Evolutionary conservation across 35 echinoderm and acorn worm genomes (phyloP).

Genomic region (Hemicentrotus pulcherrimus): DNA sequence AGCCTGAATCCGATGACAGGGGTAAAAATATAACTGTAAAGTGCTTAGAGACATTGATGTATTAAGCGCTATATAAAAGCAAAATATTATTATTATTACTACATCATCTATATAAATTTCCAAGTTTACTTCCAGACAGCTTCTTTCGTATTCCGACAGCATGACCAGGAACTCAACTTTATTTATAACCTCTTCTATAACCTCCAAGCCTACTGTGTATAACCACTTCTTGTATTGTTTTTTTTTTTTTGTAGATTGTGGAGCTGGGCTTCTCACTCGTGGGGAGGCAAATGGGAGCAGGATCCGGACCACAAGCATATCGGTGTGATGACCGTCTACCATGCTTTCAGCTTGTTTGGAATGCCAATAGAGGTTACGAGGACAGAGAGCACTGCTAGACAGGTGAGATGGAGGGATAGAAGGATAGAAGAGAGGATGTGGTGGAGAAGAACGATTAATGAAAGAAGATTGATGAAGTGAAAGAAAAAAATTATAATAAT

Average conservation of each 20-base stretch:
- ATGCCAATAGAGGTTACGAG: slow-evolving; percentile 36
- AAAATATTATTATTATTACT: too few relatives aligned
- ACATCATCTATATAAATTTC: too few relatives aligned
- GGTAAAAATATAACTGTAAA: too few relatives aligned
- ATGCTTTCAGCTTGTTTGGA: slow-evolving; percentile 68
- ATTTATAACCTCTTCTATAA: too few relatives aligned
- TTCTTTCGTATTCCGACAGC: too few relatives aligned
- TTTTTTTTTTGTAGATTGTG: slow-evolving; percentile 62
- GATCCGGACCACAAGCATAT: slow-evolving; percentile 75
- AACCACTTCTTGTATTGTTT: neutral
- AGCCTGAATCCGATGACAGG: too few relatives aligned
- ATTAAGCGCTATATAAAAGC: too few relatives aligned
- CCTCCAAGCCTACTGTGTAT: too few relatives aligned
- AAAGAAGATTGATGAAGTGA: neutral
- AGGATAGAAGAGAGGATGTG: neutral
- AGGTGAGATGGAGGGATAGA: slow-evolving; percentile 57
- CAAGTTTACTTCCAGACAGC: too few relatives aligned
- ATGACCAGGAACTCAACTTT: too few relatives aligned
- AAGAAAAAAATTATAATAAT: neutral
- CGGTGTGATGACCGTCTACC: slow-evolving; percentile 66
- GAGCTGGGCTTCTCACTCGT: slow-evolving; percentile 75
- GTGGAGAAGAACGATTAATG: too few relatives aligned
- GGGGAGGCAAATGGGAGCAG: slow-evolving; percentile 82
- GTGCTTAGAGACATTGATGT: too few relatives aligned
- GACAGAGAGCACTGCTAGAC: slow-evolving; percentile 58